Percentiles rank a stretch among this genome's conserved stretches.
Evolutionary conservation across 2,888 invertebrate species (phyloP).

Genomic region (Drosophila pseudotalamancana): DNA sequence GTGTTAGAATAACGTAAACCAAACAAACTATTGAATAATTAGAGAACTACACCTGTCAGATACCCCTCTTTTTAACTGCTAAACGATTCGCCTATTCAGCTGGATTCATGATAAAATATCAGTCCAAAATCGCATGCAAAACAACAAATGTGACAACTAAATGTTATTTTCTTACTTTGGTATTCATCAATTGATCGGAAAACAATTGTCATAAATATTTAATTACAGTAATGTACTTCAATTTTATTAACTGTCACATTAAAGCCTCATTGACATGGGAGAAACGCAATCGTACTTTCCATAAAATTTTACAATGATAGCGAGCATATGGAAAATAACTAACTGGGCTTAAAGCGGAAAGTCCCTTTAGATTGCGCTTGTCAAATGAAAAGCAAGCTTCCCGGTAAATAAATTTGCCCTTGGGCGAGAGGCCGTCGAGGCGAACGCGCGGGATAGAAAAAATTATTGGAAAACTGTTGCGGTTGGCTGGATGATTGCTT

Average conservation of each 20-base stretch:
- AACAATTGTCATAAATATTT: too few relatives aligned
- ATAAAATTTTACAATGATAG: background rate
- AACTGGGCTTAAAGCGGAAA: background rate
- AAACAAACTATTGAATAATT: conserved; percentile 5
- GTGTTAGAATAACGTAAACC: conserved; percentile 19
- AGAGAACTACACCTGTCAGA: background rate
- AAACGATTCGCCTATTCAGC: background rate
- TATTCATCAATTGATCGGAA: too few relatives aligned
- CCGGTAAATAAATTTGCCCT: background rate
- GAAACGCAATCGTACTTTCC: too few relatives aligned
- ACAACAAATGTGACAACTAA: too few relatives aligned
- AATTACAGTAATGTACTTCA: too few relatives aligned
- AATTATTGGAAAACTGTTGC: conserved; percentile 27
- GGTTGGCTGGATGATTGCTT: conserved; percentile 6
- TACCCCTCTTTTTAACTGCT: conserved; percentile 3
- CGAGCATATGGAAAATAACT: background rate
- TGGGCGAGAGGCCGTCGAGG: background rate
- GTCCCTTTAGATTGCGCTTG: background rate
- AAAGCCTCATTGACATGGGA: too few relatives aligned
- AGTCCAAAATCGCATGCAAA: too few relatives aligned
- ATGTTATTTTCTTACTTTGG: too few relatives aligned
- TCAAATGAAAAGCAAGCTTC: background rate
- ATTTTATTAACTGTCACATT: too few relatives aligned
- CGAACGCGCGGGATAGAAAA: background rate
- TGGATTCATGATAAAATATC: too few relatives aligned